Evolutionary conservation across 2,113 vertebrate genomes (phyloP), one percentile per base, ranked within the genome.

Genomic region (Scophthalmus maximus): DNA sequence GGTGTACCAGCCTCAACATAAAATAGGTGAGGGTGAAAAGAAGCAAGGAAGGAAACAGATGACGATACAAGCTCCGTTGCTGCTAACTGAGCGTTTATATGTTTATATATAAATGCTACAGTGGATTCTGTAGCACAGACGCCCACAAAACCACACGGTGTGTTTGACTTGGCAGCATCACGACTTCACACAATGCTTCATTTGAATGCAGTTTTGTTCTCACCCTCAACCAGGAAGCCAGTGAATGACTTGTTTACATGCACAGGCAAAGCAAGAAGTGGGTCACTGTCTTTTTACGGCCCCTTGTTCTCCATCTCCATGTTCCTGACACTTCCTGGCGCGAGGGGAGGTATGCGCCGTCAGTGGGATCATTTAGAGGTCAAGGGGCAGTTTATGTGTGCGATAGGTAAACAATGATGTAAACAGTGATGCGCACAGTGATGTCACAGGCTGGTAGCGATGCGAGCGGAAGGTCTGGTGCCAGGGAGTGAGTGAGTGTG

Each of bases 1-100:
- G 96, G 95, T 91, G 60, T 96, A 95, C 90, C 89, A 92, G 53
- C 95, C 94, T 51, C 96, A 92, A 73, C 94, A 93, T 85, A 93
- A 90, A 86, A 96, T 92, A 95, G 97, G 97, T 98, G 94, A 97
- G 92, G 73, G 40, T 6, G 5, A 26, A 20, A 3, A 56, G 15
- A 42, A 9, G 10, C 29, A 25, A 32, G 17, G 12, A 18, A 10
- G 5, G 14, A 20, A 3, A 29, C 10, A 8, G 25, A 8, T 6
- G n/a, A 18, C 3, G 25, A 49, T 3, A 9, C 1, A 0, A 18
- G 17, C 27, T 15, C 0, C 8, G 22, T 23, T 29, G 6, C 4
- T 36, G 18, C 11, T 29, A 29, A 29, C 6, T 44, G 4, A 15
- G 3, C 0, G 6, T 56, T 51, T n/a, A 11, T 8, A 10, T 49